phyloP scores from a whole-genome alignment of 2,797 vertebrate genomes.

The Xenentodon cancila region DNA sequence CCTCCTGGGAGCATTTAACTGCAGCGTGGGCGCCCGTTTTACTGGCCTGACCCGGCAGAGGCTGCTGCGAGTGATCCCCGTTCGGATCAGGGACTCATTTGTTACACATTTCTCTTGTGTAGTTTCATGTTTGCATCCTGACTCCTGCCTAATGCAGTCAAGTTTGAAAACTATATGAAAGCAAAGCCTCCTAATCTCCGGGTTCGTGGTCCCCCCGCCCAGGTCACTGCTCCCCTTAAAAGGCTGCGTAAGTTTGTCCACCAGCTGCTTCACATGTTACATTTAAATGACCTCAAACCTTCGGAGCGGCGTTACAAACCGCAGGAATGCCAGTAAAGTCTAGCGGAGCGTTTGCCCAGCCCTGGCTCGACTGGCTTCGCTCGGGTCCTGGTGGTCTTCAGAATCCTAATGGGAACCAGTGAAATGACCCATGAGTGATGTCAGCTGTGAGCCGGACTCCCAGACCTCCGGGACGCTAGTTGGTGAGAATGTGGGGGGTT shows the following conservation, averaged over 20 bases:
- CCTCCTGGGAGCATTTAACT: constrained; percentile 10
- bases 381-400: no score
- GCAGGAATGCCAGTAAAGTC: constrained; percentile 59
- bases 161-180: no score
- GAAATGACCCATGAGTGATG: constrained; percentile 31
- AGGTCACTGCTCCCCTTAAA: not conserved
- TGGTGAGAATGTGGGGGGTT: constrained; percentile 62
- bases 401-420: constrained; percentile 37
- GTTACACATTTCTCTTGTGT: no score
- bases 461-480: constrained; percentile 44
- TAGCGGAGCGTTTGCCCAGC: constrained; percentile 16
- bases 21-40: not conserved
- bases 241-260: not conserved
- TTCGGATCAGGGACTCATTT: no score
- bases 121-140: no score
- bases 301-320: constrained; percentile 11
- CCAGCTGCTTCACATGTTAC: constrained; percentile 12
- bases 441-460: constrained; percentile 40
- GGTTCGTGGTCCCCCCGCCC: not conserved
- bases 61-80: no score
- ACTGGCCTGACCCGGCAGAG: no score
- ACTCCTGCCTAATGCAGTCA: no score
- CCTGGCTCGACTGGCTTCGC: constrained; percentile 20
- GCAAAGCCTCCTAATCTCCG: not conserved
- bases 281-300: constrained; percentile 33